Percentiles rank a stretch among this genome's conserved stretches.
These are phyloP conservation scores for Neosilurus hyrtlii DNA, from an alignment of 2,797 vertebrate genomes.

Conservation along the genomic window DNA sequence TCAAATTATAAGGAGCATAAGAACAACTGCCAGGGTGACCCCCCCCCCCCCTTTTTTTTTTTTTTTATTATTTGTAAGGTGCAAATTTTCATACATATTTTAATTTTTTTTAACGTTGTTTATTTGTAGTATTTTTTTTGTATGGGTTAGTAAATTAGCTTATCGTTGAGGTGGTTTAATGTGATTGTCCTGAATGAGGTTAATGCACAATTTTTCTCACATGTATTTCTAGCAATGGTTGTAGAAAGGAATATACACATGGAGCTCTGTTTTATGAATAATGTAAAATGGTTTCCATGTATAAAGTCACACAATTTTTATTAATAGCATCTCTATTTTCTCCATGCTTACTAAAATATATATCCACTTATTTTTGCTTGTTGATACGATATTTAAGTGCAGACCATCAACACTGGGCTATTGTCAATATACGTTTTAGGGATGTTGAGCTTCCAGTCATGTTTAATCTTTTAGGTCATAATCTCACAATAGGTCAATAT, in stretches of 20 bases:
- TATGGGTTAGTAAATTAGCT: slow-evolving; percentile 34
- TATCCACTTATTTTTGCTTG: neutral
- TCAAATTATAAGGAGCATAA: slow-evolving; percentile 28
- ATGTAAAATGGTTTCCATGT: slow-evolving; percentile 1
- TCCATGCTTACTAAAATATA: neutral
- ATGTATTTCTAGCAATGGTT: neutral
- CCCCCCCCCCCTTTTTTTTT: neutral
- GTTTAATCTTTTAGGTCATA: neutral
- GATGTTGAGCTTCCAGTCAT: neutral
- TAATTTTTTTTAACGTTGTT: neutral
- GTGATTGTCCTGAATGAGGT: neutral
- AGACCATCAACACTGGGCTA: neutral
- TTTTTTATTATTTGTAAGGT: neutral
- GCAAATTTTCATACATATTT: neutral
- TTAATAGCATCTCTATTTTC: neutral
- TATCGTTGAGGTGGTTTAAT: slow-evolving; percentile 12
- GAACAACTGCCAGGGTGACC: slow-evolving; percentile 34
- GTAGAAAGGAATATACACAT: neutral
- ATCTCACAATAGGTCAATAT: neutral
- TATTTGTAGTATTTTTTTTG: neutral
- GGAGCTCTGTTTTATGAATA: neutral
- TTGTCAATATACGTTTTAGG: neutral
- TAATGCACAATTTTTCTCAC: neutral
- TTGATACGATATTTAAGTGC: neutral
- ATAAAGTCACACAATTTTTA: neutral